Base-by-base conservation (phyloP, 2,888 invertebrate genomes). In the Aporophyla nigra region DNA sequence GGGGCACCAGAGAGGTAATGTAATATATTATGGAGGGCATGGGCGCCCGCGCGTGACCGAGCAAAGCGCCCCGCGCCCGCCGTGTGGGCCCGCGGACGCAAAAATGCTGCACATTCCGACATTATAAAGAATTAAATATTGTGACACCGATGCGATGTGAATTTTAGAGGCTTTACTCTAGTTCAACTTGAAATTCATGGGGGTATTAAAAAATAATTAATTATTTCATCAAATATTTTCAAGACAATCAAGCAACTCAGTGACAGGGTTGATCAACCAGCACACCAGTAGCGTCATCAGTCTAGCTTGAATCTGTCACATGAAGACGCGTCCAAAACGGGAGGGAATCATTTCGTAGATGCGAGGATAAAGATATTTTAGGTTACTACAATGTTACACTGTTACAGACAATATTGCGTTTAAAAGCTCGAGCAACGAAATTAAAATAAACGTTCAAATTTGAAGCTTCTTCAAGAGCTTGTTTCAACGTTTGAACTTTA, bases 1-100 rank as follows among this genome's bases (percentile, higher is more conserved):
- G 53, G 76, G 49, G 49, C 16, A 63, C 62, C 65, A 61, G 49
- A 69, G 69, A 83, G 24, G 78, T 70, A 83, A 80, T 14, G 70
- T 83, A 70, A 90, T 87, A 87, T 85, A 81, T 82, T 81, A 81
- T 74, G 83, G 80, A 84, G 79, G 80, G 76, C 83, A 73, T 21
- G 74, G 75, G 80, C 66, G 77, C 66, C 53, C 80, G 85, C 81
- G 81, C 89, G 84, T 80, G 81, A 84, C 85, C 68, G 67, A 56
- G 62, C 78, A 24, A 12, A 21, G 53, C 73, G 24, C 68, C 63
- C 70, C 74, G 68, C 62, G 24, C 56, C 53, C 71, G 24, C 49
- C 80, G 33, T n/a, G 33, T 21, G 24, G 27, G 49, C 40, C 80
- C 54, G 14, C 49, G 7, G 19, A 10, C 58, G 62, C 51, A 49